These are phyloP conservation scores for Leucosticte australis DNA, from an alignment of 2,113 vertebrate species.

Conservation along the genomic window DNA sequence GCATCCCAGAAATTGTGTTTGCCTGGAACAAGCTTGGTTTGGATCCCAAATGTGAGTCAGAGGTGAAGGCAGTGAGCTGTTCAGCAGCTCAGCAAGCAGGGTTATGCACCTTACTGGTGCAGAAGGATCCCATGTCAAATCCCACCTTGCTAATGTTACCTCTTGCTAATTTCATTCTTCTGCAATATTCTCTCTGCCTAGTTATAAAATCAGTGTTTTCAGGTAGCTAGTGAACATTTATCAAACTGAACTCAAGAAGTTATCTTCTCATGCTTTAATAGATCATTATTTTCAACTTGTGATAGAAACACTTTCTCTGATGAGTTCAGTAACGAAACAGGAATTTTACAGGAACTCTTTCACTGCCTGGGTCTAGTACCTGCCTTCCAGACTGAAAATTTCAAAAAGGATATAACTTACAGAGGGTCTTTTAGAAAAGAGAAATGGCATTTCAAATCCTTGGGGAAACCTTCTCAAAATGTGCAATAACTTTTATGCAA, in stretches of 20 bases:
- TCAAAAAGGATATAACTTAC: background rate
- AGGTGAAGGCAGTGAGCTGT: background rate
- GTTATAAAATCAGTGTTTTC: background rate
- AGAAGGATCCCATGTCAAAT: background rate
- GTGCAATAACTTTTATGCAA: background rate
- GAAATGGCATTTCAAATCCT: background rate
- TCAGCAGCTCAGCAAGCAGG: background rate
- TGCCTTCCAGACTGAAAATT: background rate
- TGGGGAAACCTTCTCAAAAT: background rate
- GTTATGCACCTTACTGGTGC: background rate
- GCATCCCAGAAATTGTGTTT: background rate
- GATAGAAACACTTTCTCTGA: background rate
- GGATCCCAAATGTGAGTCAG: background rate
- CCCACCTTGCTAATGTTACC: background rate
- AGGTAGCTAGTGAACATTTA: background rate
- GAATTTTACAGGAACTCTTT: background rate
- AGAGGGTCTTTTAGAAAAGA: background rate
- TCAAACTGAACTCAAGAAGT: background rate
- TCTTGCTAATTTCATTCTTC: background rate
- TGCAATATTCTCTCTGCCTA: background rate
- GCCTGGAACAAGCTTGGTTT: background rate
- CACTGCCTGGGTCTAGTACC: background rate
- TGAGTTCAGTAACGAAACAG: background rate
- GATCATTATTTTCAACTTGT: background rate
- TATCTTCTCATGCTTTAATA: background rate